Percentiles rank a stretch among this genome's conserved stretches.
Conservation (phyloP, 2,888 invertebrate genomes). For the Calameuta pallipes region DNA sequence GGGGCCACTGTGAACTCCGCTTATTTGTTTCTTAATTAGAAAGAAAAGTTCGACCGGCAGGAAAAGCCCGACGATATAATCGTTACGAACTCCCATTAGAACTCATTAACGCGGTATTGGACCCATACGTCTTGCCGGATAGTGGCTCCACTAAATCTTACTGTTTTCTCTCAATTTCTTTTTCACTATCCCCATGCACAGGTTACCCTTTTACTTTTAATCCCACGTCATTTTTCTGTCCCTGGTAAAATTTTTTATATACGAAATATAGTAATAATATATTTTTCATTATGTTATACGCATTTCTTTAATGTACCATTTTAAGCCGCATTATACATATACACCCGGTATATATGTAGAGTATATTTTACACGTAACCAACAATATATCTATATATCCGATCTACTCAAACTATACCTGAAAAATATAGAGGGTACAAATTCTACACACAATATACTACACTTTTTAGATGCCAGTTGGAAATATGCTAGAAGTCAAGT, state of each 20-base stretch:
- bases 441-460: too few relatives aligned
- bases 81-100: conserved; percentile 64
- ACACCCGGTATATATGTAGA: too few relatives aligned
- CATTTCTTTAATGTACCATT: too few relatives aligned
- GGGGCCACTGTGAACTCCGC: conserved; percentile 42
- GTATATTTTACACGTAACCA: too few relatives aligned
- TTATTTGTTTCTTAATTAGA: conserved; percentile 64
- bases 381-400: too few relatives aligned
- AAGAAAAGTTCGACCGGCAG: conserved; percentile 60
- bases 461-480: too few relatives aligned
- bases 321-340: too few relatives aligned
- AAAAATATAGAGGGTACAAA: too few relatives aligned
- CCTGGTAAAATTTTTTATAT: not conserved
- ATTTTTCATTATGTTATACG: too few relatives aligned
- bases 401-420: too few relatives aligned
- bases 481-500: too few relatives aligned
- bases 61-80: conserved; percentile 51
- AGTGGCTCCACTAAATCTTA: conserved; percentile 24
- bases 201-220: conserved; percentile 8
- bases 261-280: conserved; percentile 14
- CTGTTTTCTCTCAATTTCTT: conserved; percentile 28
- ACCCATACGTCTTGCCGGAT: conserved; percentile 55
- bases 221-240: too few relatives aligned
- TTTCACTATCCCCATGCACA: conserved; percentile 26
- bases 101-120: conserved; percentile 63